These are phyloP conservation scores for Strigamia maritima DNA, from an alignment of 2,888 invertebrate genomes.

Conservation along the genomic window DNA sequence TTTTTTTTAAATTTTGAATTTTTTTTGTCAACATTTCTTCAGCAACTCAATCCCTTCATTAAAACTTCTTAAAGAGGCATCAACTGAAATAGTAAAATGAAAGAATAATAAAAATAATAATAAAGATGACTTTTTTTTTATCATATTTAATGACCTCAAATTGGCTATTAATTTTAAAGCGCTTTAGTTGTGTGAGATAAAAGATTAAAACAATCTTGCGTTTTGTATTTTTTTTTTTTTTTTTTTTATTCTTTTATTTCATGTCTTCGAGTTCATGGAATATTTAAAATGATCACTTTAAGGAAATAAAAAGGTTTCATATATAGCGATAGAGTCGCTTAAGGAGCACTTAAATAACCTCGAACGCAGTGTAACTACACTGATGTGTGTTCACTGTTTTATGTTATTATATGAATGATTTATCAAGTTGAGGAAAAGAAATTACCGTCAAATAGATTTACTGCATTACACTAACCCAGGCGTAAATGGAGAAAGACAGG, in stretches of 20 bases:
- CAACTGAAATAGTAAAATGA: background rate
- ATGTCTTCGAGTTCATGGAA: too few species aligned
- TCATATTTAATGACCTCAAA: background rate
- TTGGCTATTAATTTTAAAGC: background rate
- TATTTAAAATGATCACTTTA: background rate
- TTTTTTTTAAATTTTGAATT: background rate
- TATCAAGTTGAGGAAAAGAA: background rate
- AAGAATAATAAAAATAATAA: background rate
- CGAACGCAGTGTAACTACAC: background rate
- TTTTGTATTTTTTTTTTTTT: too few species aligned
- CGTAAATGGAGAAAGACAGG: background rate
- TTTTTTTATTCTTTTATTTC: too few species aligned
- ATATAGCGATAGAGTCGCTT: too few species aligned
- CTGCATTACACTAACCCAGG: background rate
- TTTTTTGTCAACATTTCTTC: background rate
- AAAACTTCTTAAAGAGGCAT: background rate
- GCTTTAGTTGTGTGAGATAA: background rate
- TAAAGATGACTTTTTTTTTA: too few species aligned
- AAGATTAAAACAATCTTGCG: background rate
- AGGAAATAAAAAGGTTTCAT: background rate
- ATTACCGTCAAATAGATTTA: slow-evolving; percentile 11
- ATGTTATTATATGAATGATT: slow-evolving; percentile 11
- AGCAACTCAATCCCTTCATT: background rate
- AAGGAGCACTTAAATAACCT: background rate
- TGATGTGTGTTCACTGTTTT: background rate